Conservation (phyloP, 2,797 vertebrate genomes). For the Malurus splendens region DNA sequence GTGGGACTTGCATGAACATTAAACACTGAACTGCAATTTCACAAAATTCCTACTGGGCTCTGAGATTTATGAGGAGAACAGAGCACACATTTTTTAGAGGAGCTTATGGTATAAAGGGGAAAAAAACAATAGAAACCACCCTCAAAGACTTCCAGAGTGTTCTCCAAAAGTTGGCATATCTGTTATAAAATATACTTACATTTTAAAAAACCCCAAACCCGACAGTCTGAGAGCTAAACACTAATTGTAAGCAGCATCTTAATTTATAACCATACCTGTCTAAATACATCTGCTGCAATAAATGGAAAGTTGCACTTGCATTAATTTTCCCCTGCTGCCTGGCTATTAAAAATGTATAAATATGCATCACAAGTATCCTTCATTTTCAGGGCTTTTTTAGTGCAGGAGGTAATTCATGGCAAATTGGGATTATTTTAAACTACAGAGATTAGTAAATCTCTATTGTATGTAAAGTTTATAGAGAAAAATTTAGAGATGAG, state of each 20-base stretch:
- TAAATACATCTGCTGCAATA: conserved; percentile 29
- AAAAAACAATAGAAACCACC: conserved; percentile 48
- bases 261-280: conserved; percentile 22
- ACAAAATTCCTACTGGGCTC: conserved; percentile 26
- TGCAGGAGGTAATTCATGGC: neutral
- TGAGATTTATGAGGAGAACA: conserved; percentile 51
- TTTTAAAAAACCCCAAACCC: neutral
- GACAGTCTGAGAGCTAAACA: neutral
- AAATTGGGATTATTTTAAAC: neutral
- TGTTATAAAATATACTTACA: neutral
- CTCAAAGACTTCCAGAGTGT: conserved; percentile 13
- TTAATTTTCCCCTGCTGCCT: conserved; percentile 37
- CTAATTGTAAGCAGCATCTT: conserved; percentile 16
- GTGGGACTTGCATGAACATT: conserved; percentile 48
- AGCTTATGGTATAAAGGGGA: conserved; percentile 12
- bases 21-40: conserved; percentile 54
- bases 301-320: conserved; percentile 1
- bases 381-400: neutral
- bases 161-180: conserved; percentile 20
- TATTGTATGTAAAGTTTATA: neutral
- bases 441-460: neutral
- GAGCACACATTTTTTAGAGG: conserved; percentile 16
- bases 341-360: neutral
- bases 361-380: neutral
- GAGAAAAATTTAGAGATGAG: neutral